Evolutionary conservation across 2,888 invertebrate species (phyloP).

Genomic region (Acrobasis consociella): DNA sequence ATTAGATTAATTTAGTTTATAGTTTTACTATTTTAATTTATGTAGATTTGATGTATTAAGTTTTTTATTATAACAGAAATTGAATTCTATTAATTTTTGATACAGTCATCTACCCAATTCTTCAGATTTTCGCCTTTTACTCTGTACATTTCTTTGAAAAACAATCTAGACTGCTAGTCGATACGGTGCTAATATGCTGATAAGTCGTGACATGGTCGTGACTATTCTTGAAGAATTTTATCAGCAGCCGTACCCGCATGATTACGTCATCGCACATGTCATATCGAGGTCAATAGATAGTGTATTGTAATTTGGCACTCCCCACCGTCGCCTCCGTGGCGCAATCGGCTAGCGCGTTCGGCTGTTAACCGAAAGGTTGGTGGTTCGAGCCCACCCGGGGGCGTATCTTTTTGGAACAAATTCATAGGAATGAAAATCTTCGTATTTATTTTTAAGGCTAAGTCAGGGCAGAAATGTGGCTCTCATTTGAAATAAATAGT

Average conservation of each 20-base stretch:
- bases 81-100: too few relatives aligned
- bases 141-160: too few relatives aligned
- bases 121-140: too few relatives aligned
- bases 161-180: not conserved
- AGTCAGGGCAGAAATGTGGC: too few relatives aligned
- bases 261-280: conserved; percentile 17
- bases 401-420: conserved; percentile 79
- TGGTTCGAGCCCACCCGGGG: conserved; percentile 99
- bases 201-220: not conserved
- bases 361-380: conserved; percentile 99
- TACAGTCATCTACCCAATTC: too few relatives aligned
- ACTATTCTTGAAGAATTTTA: not conserved
- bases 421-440: not conserved
- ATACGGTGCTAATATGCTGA: not conserved
- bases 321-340: conserved; percentile 88
- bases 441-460: not conserved
- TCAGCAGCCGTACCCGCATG: conserved; percentile 2
- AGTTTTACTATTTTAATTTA: too few relatives aligned
- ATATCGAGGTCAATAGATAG: not conserved
- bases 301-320: conserved; percentile 38
- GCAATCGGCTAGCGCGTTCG: conserved; percentile 99
- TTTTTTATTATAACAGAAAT: too few relatives aligned
- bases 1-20: too few relatives aligned
- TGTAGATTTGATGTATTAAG: too few relatives aligned
- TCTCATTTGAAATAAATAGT: too few relatives aligned